Evolutionary conservation across 2,888 invertebrate genomes (phyloP).

Genomic region (Pseudeuparius sepicola): DNA sequence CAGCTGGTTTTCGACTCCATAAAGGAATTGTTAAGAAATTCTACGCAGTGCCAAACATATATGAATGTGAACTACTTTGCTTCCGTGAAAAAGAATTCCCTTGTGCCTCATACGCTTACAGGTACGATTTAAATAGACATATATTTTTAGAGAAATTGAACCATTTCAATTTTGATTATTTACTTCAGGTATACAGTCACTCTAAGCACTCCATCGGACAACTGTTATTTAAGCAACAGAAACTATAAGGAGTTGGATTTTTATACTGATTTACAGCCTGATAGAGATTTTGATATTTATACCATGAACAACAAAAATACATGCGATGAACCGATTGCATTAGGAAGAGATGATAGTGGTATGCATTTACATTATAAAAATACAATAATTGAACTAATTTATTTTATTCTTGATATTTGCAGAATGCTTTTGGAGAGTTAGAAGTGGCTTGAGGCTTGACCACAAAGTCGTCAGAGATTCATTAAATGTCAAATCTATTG

Average conservation of each 20-base stretch:
- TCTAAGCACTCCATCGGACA: constrained; percentile 51
- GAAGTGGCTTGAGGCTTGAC: constrained; percentile 61
- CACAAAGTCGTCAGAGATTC: constrained; percentile 55
- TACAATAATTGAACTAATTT: no score
- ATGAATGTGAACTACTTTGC: constrained; percentile 69
- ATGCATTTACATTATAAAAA: constrained; percentile 23
- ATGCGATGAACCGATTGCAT: constrained; percentile 38
- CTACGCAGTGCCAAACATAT: constrained; percentile 54
- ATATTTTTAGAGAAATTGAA: constrained; percentile 4
- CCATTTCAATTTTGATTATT: no score
- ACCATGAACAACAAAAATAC: constrained; percentile 53
- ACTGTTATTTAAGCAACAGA: constrained; percentile 66
- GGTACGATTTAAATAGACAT: constrained; percentile 39
- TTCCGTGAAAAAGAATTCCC: constrained; percentile 58
- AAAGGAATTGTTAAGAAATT: constrained; percentile 58
- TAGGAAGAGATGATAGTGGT: constrained; percentile 40
- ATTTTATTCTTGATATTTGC: constrained; percentile 21
- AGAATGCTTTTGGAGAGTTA: constrained; percentile 79
- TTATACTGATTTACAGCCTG: constrained; percentile 62
- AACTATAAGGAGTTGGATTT: constrained; percentile 60
- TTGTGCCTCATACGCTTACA: constrained; percentile 69
- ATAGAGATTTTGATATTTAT: constrained; percentile 70
- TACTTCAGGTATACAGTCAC: constrained; percentile 41
- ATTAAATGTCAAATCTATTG: constrained; percentile 56
- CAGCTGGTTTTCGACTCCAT: constrained; percentile 64